Conservation (phyloP, 2,113 vertebrate genomes). For the Hepsetus odoe region DNA sequence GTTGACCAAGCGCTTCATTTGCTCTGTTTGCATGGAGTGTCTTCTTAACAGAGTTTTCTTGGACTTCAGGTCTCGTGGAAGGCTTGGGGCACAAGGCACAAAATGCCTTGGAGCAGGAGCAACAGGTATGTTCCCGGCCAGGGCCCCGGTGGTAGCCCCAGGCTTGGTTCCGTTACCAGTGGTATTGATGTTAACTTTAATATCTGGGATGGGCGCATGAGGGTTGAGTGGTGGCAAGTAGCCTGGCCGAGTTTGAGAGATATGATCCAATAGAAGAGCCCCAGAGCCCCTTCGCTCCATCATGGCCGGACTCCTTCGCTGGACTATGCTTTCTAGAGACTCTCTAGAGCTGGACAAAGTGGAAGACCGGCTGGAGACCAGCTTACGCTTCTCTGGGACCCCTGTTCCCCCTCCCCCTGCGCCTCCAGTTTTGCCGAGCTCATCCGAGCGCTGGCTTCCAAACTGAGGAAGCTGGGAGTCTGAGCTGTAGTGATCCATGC, state of each 20-base stretch:
- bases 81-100: conserved; percentile 75
- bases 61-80: conserved; percentile 75
- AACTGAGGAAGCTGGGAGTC: conserved; percentile 82
- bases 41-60: conserved; percentile 81
- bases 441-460: conserved; percentile 54
- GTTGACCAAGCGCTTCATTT: conserved; percentile 84
- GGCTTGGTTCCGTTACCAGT: conserved; percentile 62
- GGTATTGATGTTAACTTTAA: conserved; percentile 60
- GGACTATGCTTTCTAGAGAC: conserved; percentile 71
- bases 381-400: conserved; percentile 76
- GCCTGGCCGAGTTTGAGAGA: conserved; percentile 75
- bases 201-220: conserved; percentile 75
- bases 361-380: conserved; percentile 73
- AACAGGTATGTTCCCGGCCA: conserved; percentile 18
- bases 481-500: conserved; percentile 84
- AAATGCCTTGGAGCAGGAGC: conserved; percentile 73
- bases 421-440: conserved; percentile 46
- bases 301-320: conserved; percentile 66
- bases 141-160: not conserved
- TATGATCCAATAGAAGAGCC: conserved; percentile 76
- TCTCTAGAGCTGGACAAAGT: conserved; percentile 77
- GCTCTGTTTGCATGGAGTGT: conserved; percentile 89
- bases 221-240: conserved; percentile 87
- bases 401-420: conserved; percentile 59
- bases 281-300: conserved; percentile 79